Evolutionary conservation across 2,797 vertebrate genomes (phyloP).

Genomic region (Pangasius larnaudii): DNA sequence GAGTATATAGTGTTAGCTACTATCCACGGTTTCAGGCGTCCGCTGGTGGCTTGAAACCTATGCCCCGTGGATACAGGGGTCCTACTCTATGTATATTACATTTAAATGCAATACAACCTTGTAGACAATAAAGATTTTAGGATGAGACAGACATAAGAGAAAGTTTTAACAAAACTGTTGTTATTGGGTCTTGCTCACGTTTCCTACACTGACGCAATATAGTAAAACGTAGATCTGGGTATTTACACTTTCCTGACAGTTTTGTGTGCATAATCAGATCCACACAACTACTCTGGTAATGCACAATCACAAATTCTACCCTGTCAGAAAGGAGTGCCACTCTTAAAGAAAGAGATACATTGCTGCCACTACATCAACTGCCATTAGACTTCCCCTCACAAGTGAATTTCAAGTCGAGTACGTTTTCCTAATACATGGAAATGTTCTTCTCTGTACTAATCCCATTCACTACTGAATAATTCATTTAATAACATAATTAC

Average conservation of each 20-base stretch:
- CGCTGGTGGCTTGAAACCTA: too few species aligned
- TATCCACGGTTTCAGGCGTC: too few species aligned
- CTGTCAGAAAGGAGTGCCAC: neutral
- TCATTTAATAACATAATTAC: neutral
- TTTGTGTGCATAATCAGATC: neutral
- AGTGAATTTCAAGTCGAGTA: neutral
- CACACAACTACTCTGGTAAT: neutral
- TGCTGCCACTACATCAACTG: neutral
- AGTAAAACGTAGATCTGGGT: neutral
- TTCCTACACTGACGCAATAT: neutral
- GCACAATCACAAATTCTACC: neutral
- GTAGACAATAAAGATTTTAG: neutral
- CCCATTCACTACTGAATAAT: neutral
- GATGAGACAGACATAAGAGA: neutral
- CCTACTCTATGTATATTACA: too few species aligned
- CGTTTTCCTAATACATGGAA: neutral
- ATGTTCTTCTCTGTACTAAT: neutral
- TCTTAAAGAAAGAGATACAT: neutral
- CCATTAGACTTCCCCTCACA: neutral
- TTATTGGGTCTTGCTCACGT: neutral
- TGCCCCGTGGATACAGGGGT: too few species aligned
- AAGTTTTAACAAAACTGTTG: neutral
- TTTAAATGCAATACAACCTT: neutral
- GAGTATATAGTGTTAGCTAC: too few species aligned
- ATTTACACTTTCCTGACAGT: neutral